Base-by-base conservation (phyloP, 2,888 invertebrate species). In the Drosophila tanythrix region DNA sequence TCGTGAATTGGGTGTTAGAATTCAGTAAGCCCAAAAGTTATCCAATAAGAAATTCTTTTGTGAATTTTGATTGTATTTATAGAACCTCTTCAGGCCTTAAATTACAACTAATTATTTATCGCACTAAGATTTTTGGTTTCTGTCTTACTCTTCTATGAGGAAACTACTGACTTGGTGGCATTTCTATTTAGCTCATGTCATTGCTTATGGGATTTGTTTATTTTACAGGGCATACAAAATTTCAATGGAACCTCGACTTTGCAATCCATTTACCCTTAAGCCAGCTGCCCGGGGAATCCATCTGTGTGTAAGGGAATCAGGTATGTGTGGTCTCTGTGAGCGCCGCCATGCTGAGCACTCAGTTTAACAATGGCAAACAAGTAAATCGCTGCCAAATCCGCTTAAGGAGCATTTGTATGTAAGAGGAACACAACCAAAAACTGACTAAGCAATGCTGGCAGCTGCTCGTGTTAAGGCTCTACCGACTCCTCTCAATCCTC, bases 321-420 rank as follows among this genome's bases (percentile, higher is more conserved):
- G 11, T 35, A 38, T 15, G 56, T 29, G 21, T 43, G 63, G 48
- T 60, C 63, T 52, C 15, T 35, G 48, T 60, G 33, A 38, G 35
- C 53, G 74, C 66, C 76, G 77, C 67, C 87, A 72, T 85, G 84
- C 85, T 82, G 84, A 89, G 88, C 89, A 82, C 80, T 87, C 85
- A 82, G 89, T 85, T 85, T 89, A 88, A 85, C 84, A 85, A 85
- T 89, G 84, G 88, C 85, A 85, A 90, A 86, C 86, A 86, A 89
- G 79, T 74, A 89, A 89, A 86, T 76, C 79, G 81, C 73, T 71
- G 69, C 76, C 79, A 85, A 85, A 85, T 88, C 90, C 90, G 86
- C 90, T 89, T 89, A 88, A 86, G 88, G 86, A 86, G 81, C 86
- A 90, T 90, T 84, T 89, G 85, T 84, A 82, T 84, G 84, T 87